Conservation (phyloP, 2,113 vertebrate species). For the Aix galericulata region DNA sequence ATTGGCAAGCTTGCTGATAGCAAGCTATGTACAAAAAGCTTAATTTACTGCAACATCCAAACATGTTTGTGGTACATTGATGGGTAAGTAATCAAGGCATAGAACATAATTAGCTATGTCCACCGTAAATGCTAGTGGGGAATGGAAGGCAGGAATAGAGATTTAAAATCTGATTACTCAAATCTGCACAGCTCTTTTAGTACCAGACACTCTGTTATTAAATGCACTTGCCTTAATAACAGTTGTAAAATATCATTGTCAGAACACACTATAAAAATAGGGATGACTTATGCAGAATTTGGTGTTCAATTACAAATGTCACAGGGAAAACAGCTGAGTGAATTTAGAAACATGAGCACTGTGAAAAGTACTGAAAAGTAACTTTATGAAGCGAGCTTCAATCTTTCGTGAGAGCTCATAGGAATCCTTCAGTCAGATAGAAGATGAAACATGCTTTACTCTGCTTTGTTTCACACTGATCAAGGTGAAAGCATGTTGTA, state of each 20-base stretch:
- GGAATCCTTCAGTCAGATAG: background rate
- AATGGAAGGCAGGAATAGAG: rapidly evolving
- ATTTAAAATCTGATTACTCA: background rate
- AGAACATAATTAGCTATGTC: background rate
- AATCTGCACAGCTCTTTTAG: background rate
- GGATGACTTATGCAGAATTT: background rate
- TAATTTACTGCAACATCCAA: background rate
- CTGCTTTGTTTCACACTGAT: background rate
- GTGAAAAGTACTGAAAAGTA: background rate
- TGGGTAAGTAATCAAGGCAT: background rate
- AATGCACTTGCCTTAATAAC: background rate
- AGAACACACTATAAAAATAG: background rate
- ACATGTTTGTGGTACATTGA: background rate
- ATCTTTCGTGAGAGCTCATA: background rate
- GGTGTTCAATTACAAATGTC: background rate
- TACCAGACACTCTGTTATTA: background rate
- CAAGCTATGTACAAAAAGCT: background rate
- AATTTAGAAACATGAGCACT: background rate
- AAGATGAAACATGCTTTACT: background rate
- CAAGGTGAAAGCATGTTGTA: background rate
- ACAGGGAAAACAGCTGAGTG: background rate
- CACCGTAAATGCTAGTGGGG: background rate
- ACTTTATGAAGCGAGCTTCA: background rate
- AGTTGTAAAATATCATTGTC: background rate
- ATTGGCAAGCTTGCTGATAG: background rate